A percentile compares a stretch with the other conserved stretches of the same genome.
Conservation (phyloP, 2,113 vertebrate species). For the Pollachius pollachius region DNA sequence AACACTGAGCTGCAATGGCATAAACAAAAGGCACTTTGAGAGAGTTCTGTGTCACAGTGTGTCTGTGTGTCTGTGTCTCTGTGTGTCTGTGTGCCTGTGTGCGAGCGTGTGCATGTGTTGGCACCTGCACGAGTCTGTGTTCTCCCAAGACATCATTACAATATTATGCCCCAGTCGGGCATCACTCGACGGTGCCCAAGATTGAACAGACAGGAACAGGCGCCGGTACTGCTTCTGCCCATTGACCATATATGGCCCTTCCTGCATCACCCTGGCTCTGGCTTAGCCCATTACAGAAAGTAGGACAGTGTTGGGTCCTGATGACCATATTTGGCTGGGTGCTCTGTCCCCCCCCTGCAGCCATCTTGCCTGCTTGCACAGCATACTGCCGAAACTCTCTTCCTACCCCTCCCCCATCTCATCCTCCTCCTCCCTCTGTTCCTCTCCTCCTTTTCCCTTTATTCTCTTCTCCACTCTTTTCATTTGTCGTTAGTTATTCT, state of each 20-base stretch:
- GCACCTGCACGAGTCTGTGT: background rate
- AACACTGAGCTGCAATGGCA: no score
- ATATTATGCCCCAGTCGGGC: constrained; percentile 44
- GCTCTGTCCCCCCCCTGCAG: constrained; percentile 61
- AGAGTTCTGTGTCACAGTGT: background rate
- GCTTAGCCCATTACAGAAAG: constrained; percentile 62
- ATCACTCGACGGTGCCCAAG: constrained; percentile 47
- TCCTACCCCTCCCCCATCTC: background rate
- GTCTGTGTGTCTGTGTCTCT: no score
- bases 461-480: constrained; percentile 2
- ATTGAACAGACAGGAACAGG: constrained; percentile 42
- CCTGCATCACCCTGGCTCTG: constrained; percentile 49
- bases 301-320: constrained; percentile 64
- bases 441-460: background rate
- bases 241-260: constrained; percentile 52
- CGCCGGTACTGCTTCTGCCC: constrained; percentile 14
- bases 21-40: constrained; percentile 18
- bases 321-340: constrained; percentile 70
- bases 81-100: background rate
- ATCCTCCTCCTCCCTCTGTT: background rate
- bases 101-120: constrained; percentile 19
- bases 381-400: constrained; percentile 46
- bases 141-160: constrained; percentile 49
- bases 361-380: constrained; percentile 60
- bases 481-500: no score